A percentile compares a stretch with the other conserved stretches of the same genome.
Conservation (phyloP, 2,113 vertebrate species). For the Cnemophilus loriae region DNA sequence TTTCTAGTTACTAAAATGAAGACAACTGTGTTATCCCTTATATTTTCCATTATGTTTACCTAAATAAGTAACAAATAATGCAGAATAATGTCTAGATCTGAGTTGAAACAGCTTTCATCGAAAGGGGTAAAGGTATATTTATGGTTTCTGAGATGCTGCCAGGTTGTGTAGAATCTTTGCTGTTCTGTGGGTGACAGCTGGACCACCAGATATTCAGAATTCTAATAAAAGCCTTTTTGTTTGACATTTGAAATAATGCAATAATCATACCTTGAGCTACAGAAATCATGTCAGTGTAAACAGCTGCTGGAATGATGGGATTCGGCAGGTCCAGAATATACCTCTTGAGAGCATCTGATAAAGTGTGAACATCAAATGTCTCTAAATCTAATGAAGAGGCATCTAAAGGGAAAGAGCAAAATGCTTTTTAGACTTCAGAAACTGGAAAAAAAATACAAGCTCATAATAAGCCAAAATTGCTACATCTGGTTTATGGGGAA, state of each 20-base stretch:
- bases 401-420: slow-evolving; percentile 72
- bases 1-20: neutral
- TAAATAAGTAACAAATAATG: neutral
- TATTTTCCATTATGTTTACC: neutral
- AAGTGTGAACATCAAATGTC: slow-evolving; percentile 80
- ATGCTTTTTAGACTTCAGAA: neutral
- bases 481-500: neutral
- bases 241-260: neutral
- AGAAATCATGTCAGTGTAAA: slow-evolving; percentile 86
- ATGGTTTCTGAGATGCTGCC: neutral
- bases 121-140: neutral
- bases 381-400: slow-evolving; percentile 79
- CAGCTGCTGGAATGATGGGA: slow-evolving; percentile 83
- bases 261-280: slow-evolving; percentile 80
- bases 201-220: neutral
- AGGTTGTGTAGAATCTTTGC: neutral
- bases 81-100: neutral
- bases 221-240: neutral
- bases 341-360: slow-evolving; percentile 86
- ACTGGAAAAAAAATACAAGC: neutral
- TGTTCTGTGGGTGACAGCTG: neutral
- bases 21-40: neutral
- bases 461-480: neutral
- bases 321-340: slow-evolving; percentile 94
- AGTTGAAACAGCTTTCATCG: neutral